Percentiles rank a stretch among this genome's conserved stretches.
Evolutionary conservation across 2,888 invertebrate species (phyloP).

Genomic region (Andrena haemorrhoa): DNA sequence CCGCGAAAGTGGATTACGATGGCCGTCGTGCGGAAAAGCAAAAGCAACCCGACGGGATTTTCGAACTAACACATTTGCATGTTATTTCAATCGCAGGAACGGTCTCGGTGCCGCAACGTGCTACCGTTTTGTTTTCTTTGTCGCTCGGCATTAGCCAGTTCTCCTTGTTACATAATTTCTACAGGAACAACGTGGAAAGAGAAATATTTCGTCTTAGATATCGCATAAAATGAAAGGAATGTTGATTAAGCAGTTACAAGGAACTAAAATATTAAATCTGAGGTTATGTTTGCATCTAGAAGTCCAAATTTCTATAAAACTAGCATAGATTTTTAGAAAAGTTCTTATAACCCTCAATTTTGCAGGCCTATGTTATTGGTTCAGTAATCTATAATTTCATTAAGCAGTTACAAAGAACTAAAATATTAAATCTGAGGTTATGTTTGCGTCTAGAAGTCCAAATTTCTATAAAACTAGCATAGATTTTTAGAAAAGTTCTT

Average conservation of each 20-base stretch:
- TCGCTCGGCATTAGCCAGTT: conserved; percentile 4
- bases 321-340: too few relatives aligned
- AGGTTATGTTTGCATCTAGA: too few relatives aligned
- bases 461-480: too few relatives aligned
- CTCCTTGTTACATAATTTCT: conserved; percentile 2
- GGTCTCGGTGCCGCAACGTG: neutral
- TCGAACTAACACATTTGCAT: conserved; percentile 23
- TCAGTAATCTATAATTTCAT: too few relatives aligned
- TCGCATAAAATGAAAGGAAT: neutral
- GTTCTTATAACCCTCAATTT: too few relatives aligned
- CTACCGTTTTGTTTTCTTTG: neutral
- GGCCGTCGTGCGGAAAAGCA: neutral
- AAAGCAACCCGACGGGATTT: conserved; percentile 1
- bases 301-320: too few relatives aligned
- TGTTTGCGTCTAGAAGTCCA: too few relatives aligned
- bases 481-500: too few relatives aligned
- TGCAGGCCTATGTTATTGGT: too few relatives aligned
- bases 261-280: too few relatives aligned
- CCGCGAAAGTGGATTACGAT: conserved; percentile 6
- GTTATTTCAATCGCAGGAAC: neutral
- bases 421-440: too few relatives aligned
- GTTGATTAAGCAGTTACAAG: neutral
- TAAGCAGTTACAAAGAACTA: too few relatives aligned
- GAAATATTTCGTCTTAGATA: neutral
- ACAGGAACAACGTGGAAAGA: neutral